Conservation (phyloP, 2,888 invertebrate species). For the Agapostemon virescens region DNA sequence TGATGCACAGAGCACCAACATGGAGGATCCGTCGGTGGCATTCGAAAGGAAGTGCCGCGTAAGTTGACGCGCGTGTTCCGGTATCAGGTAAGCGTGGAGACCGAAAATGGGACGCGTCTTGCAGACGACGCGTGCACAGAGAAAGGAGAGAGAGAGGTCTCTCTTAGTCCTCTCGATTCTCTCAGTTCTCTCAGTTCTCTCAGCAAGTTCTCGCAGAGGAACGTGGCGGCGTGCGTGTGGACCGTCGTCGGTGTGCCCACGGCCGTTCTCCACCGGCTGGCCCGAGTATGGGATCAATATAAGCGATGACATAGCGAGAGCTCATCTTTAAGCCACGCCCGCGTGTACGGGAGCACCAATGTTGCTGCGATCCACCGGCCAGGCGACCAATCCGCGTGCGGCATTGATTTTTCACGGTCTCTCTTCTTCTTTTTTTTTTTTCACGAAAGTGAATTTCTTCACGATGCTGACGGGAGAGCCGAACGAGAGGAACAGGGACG, state of each 20-base stretch:
- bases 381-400: constrained; percentile 70
- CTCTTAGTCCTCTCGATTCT: too few species aligned
- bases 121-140: constrained; percentile 47
- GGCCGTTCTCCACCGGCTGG: constrained; percentile 47
- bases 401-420: constrained; percentile 78
- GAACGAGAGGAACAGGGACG: constrained; percentile 32
- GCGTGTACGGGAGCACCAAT: constrained; percentile 70
- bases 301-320: constrained; percentile 80
- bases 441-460: constrained; percentile 78
- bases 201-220: constrained; percentile 23
- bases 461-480: constrained; percentile 59
- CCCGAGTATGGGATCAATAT: constrained; percentile 77
- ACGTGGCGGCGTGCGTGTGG: constrained; percentile 40
- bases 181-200: constrained; percentile 2
- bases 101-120: constrained; percentile 46
- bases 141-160: too few species aligned
- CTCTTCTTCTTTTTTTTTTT: constrained; percentile 67
- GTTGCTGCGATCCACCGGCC: constrained; percentile 55
- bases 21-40: not conserved
- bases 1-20: too few species aligned
- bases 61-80: constrained; percentile 26
- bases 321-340: constrained; percentile 80
- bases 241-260: constrained; percentile 43
- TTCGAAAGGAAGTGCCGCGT: not conserved
- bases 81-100: constrained; percentile 43